Conservation (phyloP, 2,797 vertebrate species). For the Selene dorsalis region DNA sequence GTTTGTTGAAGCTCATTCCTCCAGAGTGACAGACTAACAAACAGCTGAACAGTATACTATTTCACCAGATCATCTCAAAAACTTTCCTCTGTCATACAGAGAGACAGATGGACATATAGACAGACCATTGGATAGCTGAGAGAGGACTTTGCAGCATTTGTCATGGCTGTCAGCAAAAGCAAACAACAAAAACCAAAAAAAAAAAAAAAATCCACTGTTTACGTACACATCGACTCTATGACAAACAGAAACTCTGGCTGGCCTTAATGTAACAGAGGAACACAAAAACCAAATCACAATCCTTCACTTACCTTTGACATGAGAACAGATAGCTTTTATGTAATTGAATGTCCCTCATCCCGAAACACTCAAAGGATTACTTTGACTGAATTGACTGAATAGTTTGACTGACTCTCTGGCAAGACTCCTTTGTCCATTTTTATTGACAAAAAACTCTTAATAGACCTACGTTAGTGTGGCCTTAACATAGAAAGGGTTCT, state of each 20-base stretch:
- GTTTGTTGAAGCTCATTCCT: conserved; percentile 17
- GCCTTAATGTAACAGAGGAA: conserved; percentile 20
- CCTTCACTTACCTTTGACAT: conserved; percentile 4
- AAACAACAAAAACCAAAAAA: not conserved
- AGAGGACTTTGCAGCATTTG: conserved; percentile 45
- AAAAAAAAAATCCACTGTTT: conserved; percentile 32
- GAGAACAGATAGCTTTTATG: conserved; percentile 13
- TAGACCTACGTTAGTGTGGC: not conserved
- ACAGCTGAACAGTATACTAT: conserved; percentile 5
- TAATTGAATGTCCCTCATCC: conserved; percentile 24
- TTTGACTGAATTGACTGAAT: conserved; percentile 13
- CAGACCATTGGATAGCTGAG: conserved; percentile 17
- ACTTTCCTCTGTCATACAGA: conserved; percentile 29
- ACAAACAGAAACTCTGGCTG: conserved; percentile 30
- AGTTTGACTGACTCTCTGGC: too few species aligned
- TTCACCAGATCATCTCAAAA: conserved; percentile 26
- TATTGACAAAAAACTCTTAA: not conserved
- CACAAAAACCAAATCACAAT: conserved; percentile 13
- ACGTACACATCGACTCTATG: conserved; percentile 18
- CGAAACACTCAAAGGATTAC: conserved; percentile 40
- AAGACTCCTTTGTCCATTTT: conserved; percentile 17
- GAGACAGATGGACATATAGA: conserved; percentile 39
- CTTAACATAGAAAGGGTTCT: not conserved
- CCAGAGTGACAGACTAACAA: conserved; percentile 6
- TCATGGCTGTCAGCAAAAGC: conserved; percentile 8